phyloP scores from a whole-genome alignment of 2,797 vertebrate genomes.

The Cyclopterus lumpus region DNA sequence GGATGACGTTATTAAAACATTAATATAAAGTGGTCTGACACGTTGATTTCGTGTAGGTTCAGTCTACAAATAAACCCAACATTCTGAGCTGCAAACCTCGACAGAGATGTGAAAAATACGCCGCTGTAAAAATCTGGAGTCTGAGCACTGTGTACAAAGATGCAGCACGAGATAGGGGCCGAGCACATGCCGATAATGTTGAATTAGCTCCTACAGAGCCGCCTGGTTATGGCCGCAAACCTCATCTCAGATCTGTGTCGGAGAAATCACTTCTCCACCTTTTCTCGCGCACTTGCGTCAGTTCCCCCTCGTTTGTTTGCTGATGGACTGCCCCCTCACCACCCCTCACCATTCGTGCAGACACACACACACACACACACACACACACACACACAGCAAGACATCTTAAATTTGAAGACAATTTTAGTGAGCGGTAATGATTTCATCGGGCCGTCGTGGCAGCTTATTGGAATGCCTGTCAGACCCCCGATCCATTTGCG shows the following conservation, averaged over 20 bases:
- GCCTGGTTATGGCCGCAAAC: slow-evolving; percentile 37
- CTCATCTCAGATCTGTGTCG: slow-evolving; percentile 48
- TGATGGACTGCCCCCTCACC: slow-evolving; percentile 64
- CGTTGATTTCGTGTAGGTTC: not conserved
- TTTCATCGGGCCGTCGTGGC: slow-evolving; percentile 55
- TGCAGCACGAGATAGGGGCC: slow-evolving; percentile 16
- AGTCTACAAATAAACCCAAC: slow-evolving; percentile 9
- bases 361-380: slow-evolving; percentile 18
- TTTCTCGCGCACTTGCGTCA: slow-evolving; percentile 49
- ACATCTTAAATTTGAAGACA: slow-evolving; percentile 41
- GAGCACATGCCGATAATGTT: slow-evolving; percentile 34
- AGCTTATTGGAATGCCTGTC: slow-evolving; percentile 77
- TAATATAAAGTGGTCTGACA: slow-evolving; percentile 2
- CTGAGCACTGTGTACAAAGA: not conserved
- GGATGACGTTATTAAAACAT: not conserved
- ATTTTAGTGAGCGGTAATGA: slow-evolving; percentile 62
- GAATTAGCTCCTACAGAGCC: slow-evolving; percentile 34
- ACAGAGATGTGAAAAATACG: slow-evolving; percentile 18
- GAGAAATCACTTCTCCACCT: slow-evolving; percentile 47
- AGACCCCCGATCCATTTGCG: slow-evolving; percentile 64
- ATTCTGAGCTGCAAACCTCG: not conserved
- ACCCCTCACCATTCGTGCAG: slow-evolving; percentile 41
- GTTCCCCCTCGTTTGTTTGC: slow-evolving; percentile 67
- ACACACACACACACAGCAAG: slow-evolving; percentile 6
- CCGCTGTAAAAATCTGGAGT: slow-evolving; percentile 9